Evolutionary conservation across 1,140 invertebrate genomes (phyloP).

Genomic region (Orussus abietinus): DNA sequence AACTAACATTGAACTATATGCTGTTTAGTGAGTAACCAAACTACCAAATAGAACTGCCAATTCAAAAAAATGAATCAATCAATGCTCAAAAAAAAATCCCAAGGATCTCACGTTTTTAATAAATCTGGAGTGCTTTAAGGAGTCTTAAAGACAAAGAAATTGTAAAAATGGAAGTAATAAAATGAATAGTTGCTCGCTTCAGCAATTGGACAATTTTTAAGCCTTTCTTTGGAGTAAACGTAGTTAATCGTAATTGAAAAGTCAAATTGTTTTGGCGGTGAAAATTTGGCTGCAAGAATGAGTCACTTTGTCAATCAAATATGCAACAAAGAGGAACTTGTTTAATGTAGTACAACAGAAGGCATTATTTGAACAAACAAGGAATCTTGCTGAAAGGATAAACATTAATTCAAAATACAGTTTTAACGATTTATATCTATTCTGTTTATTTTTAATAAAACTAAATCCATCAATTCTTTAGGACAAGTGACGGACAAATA

Average conservation of each 20-base stretch:
- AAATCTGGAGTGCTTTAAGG: slow-evolving; percentile 18
- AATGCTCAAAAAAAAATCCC: slow-evolving; percentile 39
- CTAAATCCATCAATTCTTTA: background rate
- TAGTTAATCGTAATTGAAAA: too few species aligned
- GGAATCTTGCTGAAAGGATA: too few species aligned
- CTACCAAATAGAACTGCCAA: slow-evolving; percentile 49
- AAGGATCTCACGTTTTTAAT: slow-evolving; percentile 26
- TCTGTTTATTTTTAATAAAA: background rate
- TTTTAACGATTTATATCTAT: slow-evolving; percentile 9
- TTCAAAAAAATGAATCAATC: slow-evolving; percentile 33
- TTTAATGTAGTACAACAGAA: too few species aligned
- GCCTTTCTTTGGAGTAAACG: background rate
- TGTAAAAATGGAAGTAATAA: slow-evolving; percentile 22
- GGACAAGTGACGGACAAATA: too few species aligned
- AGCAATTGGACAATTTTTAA: too few species aligned
- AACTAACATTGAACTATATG: slow-evolving; percentile 13
- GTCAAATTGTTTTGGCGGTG: too few species aligned
- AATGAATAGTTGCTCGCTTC: too few species aligned
- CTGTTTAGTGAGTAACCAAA: slow-evolving; percentile 28
- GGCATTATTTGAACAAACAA: background rate
- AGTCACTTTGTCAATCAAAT: too few species aligned
- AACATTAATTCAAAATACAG: slow-evolving; percentile 13
- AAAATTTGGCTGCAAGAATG: too few species aligned
- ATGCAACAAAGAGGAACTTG: too few species aligned
- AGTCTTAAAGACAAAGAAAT: slow-evolving; percentile 19